Conservation (phyloP, 2,113 vertebrate genomes). For the Scomber colias region DNA sequence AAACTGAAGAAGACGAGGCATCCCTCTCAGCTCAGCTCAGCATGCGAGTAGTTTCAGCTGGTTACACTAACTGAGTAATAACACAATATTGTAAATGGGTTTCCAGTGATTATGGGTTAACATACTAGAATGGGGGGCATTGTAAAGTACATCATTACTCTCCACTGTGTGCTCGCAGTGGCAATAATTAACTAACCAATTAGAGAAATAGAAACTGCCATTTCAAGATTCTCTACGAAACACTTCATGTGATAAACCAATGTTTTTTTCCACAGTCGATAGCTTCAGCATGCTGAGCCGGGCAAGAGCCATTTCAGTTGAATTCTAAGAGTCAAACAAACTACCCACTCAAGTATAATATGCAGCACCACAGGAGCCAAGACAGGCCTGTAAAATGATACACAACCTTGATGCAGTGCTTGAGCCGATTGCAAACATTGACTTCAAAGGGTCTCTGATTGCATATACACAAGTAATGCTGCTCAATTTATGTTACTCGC, state of each 20-base stretch:
- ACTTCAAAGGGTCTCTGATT: slow-evolving; percentile 35
- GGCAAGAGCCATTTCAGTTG: slow-evolving; percentile 35
- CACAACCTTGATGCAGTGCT: slow-evolving; percentile 1
- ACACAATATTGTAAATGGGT: not conserved
- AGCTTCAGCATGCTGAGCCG: not conserved
- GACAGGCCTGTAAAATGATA: slow-evolving; percentile 38
- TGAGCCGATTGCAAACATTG: slow-evolving; percentile 30
- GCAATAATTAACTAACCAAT: slow-evolving; percentile 35
- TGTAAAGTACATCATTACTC: slow-evolving; percentile 19
- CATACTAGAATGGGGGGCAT: not conserved
- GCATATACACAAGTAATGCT: slow-evolving; percentile 18
- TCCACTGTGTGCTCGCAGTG: slow-evolving; percentile 14
- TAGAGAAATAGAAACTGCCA: slow-evolving; percentile 26
- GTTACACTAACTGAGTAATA: slow-evolving; percentile 1
- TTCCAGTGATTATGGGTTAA: slow-evolving; percentile 20
- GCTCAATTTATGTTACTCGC: slow-evolving; percentile 15
- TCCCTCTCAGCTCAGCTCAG: no score
- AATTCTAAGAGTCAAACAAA: slow-evolving; percentile 54
- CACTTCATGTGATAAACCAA: not conserved
- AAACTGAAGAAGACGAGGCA: no score
- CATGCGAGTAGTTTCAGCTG: not conserved
- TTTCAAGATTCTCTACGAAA: slow-evolving; percentile 24
- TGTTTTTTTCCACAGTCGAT: slow-evolving; percentile 25
- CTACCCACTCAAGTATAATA: slow-evolving; percentile 49
- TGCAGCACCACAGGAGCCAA: slow-evolving; percentile 40